Base-by-base conservation (phyloP, 1,140 invertebrate genomes). In the Pseudobourletiella spinata region DNA sequence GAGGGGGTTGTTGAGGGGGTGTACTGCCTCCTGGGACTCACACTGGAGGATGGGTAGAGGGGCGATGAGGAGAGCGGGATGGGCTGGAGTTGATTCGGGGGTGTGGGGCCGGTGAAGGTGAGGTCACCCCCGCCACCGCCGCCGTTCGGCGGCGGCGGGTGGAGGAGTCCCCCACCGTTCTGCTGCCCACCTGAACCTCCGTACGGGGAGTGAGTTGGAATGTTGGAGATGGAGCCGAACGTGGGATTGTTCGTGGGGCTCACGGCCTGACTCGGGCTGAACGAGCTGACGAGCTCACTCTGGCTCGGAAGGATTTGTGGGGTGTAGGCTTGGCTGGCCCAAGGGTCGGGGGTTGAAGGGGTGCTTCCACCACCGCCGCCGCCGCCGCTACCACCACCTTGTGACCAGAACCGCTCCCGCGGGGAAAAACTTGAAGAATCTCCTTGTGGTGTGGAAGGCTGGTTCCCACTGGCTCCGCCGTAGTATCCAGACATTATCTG, bases 1-100 rank as follows among this genome's bases (percentile, higher is more conserved):
- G 54, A 69, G 48, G 64, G 64, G 3, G 64, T 66, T 54, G 64
- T 66, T 55, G 59, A 62, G 15, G 64, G 64, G n/a, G 64, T 66
- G 29, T 66, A 66, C 58, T 66, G 64, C 42, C 64, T 57, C 30
- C 63, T 50, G 18, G 58, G 51, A 51, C 58, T 59, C n/a, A 39
- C 59, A 48, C 52, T 62, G 39, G 39, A 58, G 22, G 39, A 59
- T 65, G 70, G 67, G 61, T 66, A 67, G 39, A 63, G 62, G n/a
- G 70, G 65, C 43, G 68, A 61, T 51, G 50, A 63, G 44, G 64
- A 65, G 59, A 66, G 4, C 35, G 63, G 35, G 42, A 63, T 58
- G n/a, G 65, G 65, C 24, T 63, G 61, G 32, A 62, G 43, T 43
- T 51, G 65, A 44, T 66, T 66, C 20, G 65, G 65, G 15, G 65